These are phyloP conservation scores for Tridacna gigas DNA, from an alignment of 2,888 invertebrate species.

Conservation along the genomic window DNA sequence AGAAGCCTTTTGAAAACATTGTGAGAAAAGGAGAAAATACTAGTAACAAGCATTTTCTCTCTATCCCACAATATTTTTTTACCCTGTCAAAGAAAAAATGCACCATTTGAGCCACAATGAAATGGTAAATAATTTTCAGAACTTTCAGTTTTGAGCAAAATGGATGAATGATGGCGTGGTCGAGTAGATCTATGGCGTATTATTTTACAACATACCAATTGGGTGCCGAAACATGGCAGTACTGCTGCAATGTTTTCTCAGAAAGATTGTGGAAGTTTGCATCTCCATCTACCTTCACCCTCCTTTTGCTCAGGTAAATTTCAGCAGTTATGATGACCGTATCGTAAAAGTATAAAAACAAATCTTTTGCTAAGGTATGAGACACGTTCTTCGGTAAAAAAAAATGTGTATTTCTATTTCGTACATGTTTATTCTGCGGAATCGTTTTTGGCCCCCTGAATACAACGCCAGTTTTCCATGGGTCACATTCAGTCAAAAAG, in stretches of 20 bases:
- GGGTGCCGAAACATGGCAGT: conserved; percentile 33
- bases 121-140: background rate
- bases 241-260: background rate
- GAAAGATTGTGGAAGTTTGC: background rate
- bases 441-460: background rate
- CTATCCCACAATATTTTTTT: background rate
- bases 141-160: background rate
- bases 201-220: conserved; percentile 26
- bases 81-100: too few relatives aligned
- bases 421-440: too few relatives aligned
- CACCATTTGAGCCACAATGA: too few relatives aligned
- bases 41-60: background rate
- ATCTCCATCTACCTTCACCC: too few relatives aligned
- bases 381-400: too few relatives aligned
- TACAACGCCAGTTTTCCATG: background rate
- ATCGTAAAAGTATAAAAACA: too few relatives aligned
- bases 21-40: background rate
- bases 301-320: too few relatives aligned
- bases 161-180: background rate
- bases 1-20: background rate
- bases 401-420: too few relatives aligned
- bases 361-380: too few relatives aligned
- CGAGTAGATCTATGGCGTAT: background rate
- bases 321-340: too few relatives aligned
- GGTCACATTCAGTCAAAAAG: too few relatives aligned